phyloP scores from a whole-genome alignment of 2,888 invertebrate genomes.

The Teinopalpus imperialis region DNA sequence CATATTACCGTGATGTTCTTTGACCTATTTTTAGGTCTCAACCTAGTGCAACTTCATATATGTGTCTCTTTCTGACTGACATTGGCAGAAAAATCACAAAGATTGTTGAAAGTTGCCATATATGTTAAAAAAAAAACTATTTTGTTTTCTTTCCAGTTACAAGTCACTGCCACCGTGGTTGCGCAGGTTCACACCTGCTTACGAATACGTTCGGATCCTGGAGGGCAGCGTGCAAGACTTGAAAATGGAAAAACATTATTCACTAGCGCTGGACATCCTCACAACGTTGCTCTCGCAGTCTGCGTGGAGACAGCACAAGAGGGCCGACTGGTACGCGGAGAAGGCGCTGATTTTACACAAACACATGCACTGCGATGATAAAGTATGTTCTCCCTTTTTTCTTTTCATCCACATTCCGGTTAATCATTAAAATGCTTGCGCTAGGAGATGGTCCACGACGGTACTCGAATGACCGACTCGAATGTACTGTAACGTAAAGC shows the following conservation, averaged over 20 bases:
- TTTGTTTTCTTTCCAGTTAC: constrained; percentile 49
- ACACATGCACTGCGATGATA: constrained; percentile 40
- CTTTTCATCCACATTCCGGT: too few relatives aligned
- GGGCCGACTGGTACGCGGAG: constrained; percentile 82
- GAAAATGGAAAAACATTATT: too few relatives aligned
- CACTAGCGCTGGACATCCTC: constrained; percentile 79
- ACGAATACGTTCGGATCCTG: constrained; percentile 62
- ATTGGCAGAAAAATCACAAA: too few relatives aligned
- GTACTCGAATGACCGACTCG: too few relatives aligned
- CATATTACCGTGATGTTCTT: too few relatives aligned
- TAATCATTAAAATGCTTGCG: too few relatives aligned
- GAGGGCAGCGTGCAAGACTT: constrained; percentile 59
- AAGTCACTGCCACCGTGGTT: constrained; percentile 74
- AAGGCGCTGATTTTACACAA: constrained; percentile 83
- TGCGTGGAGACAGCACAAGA: constrained; percentile 65
- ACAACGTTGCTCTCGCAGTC: constrained; percentile 73
- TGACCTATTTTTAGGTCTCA: too few relatives aligned
- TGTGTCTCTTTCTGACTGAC: too few relatives aligned
- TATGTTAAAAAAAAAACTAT: neutral
- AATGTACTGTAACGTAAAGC: too few relatives aligned
- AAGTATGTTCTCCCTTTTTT: constrained; percentile 46
- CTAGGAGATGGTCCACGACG: too few relatives aligned
- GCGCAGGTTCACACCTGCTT: constrained; percentile 80
- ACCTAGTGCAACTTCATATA: too few relatives aligned
- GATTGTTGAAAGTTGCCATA: too few relatives aligned